Conservation (phyloP, 2,888 invertebrate genomes). For the Idaea dimidiata region DNA sequence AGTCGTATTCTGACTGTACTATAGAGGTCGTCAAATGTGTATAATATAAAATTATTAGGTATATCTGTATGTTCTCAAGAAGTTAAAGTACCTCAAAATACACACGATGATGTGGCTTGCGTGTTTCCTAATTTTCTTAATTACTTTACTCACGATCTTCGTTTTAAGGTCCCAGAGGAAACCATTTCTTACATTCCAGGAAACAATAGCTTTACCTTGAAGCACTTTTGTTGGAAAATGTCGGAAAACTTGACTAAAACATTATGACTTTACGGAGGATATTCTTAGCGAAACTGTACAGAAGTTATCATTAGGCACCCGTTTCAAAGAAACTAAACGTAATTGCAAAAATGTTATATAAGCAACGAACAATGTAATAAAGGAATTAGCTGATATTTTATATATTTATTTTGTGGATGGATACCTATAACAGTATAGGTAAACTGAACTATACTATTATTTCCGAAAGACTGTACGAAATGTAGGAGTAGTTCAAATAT, state of each 20-base stretch:
- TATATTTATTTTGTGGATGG: too few species aligned
- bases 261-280: conserved; percentile 1
- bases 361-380: too few species aligned
- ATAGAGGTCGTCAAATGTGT: too few species aligned
- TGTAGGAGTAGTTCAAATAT: too few species aligned
- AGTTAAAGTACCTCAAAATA: not conserved
- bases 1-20: too few species aligned
- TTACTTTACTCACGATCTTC: not conserved
- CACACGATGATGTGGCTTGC: conserved; percentile 1
- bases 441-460: too few species aligned
- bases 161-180: not conserved
- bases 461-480: too few species aligned
- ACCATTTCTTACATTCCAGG: not conserved
- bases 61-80: not conserved
- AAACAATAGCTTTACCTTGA: conserved; percentile 1
- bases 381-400: too few species aligned
- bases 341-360: not conserved
- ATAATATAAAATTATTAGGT: not conserved
- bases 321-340: not conserved
- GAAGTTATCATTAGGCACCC: not conserved
- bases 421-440: too few species aligned
- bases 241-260: not conserved
- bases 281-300: not conserved
- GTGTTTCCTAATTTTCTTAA: conserved; percentile 1
- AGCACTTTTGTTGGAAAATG: conserved; percentile 1